Base-by-base conservation (phyloP, 2,888 invertebrate species). In the Sinopyrophorus schimmeli region DNA sequence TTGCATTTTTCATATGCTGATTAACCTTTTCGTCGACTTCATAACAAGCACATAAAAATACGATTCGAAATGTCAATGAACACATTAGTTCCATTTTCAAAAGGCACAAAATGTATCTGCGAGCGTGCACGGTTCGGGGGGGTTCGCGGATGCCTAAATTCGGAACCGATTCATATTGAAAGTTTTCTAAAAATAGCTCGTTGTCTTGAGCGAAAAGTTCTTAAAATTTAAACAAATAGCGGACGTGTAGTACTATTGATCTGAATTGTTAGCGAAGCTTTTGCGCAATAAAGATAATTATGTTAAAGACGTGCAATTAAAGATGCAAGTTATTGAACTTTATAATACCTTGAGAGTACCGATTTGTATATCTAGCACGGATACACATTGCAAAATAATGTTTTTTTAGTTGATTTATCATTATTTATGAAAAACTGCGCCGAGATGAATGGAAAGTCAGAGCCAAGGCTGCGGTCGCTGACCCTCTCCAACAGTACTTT, bases 401-500 rank as follows among this genome's bases (percentile, higher is more conserved):
- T 15, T 23, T 23, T 31, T 40, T 30, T 11, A 42, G 15, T 20
- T 16, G 10, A 28, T 28, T 37, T 32, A 35, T 35, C 15, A 40
- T 27, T 47, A 39, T 41, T 30, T 21, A 17, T 9, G 9, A 14
- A 38, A 47, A 41, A 28, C 24, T 40, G 28, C 23, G 40, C 10
- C 24, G 52, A 60, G 59, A 66, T 68, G 68, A 69, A 69, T 69
- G 69, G 69, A 70, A 71, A 71, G 71, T 71, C 71, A 71, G 67
- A 72, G 71, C 71, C 72, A 71, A 71, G 72, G 71, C 69, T 71
- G 68, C 62, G 71, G 70, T 70, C 69, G 66, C 63, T 69, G 71
- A 71, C 70, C 72, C 68, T 61, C 63, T 68, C 64, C 68, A 71
- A 71, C 71, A 68, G 71, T 71, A 70, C 68, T 63, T 64, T 63